phyloP scores from a whole-genome alignment of 1,140 invertebrate species.

The Drosophila ficusphila region DNA sequence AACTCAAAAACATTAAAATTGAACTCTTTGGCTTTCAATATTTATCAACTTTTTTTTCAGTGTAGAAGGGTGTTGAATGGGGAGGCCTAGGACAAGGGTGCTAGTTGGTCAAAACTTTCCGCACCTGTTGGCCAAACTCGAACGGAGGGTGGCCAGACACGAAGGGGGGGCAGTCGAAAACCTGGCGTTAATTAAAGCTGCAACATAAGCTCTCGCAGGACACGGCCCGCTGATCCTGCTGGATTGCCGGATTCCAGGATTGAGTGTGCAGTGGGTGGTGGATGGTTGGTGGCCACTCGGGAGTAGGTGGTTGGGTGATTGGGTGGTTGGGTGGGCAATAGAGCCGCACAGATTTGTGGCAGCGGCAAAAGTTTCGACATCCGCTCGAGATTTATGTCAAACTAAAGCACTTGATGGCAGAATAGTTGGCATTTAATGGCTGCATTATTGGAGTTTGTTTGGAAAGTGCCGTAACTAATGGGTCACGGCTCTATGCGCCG shows the following conservation, averaged over 20 bases:
- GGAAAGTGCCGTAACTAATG: conserved; percentile 72
- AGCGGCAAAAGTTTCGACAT: conserved; percentile 56
- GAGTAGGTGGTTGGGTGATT: background rate
- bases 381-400: conserved; percentile 75
- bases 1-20: too few relatives aligned
- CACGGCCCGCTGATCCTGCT: conserved; percentile 23
- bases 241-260: background rate
- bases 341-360: conserved; percentile 52
- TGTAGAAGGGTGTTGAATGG: conserved; percentile 3
- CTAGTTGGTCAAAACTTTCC: conserved; percentile 55
- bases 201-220: conserved; percentile 55
- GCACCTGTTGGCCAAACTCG: conserved; percentile 61
- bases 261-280: background rate
- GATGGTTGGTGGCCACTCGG: conserved; percentile 16
- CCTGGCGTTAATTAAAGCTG: conserved; percentile 77
- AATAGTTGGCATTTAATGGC: conserved; percentile 81
- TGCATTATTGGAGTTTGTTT: conserved; percentile 76
- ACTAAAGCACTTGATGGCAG: conserved; percentile 79
- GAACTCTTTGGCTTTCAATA: too few relatives aligned
- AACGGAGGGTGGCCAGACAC: background rate
- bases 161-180: conserved; percentile 50
- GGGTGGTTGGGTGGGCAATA: background rate
- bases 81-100: background rate
- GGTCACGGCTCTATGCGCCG: conserved; percentile 49
- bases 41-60: background rate